Percentiles rank a stretch among this genome's conserved stretches.
These are phyloP conservation scores for Hippocampus barbouri DNA, from an alignment of 2,113 vertebrate genomes.

Conservation along the genomic window DNA sequence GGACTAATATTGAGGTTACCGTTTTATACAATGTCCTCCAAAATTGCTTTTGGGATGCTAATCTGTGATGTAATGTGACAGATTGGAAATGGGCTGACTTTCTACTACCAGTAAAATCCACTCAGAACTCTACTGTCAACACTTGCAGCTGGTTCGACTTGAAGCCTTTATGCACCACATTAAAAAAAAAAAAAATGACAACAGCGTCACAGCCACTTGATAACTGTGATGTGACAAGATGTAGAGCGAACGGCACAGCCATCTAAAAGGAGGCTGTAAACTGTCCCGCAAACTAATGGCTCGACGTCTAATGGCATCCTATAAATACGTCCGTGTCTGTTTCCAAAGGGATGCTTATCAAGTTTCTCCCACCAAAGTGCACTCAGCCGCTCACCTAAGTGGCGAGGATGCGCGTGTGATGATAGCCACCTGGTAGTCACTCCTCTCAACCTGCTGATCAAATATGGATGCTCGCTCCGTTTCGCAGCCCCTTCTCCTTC, in stretches of 20 bases:
- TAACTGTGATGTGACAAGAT: constrained; percentile 8
- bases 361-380: constrained; percentile 34
- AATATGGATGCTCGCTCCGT: constrained; percentile 51
- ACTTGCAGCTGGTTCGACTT: neutral
- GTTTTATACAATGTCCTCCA: neutral
- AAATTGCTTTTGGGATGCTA: neutral
- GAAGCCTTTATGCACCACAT: neutral
- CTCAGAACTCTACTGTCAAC: neutral
- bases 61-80: neutral
- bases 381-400: constrained; percentile 36
- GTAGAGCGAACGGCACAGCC: neutral
- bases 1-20: neutral
- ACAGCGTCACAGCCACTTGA: neutral
- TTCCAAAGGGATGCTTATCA: constrained; percentile 59
- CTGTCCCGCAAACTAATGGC: constrained; percentile 28
- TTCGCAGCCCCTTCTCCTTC: constrained; percentile 8
- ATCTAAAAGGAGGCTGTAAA: constrained; percentile 40
- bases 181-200: neutral
- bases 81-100: neutral
- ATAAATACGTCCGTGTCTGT: constrained; percentile 49
- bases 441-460: constrained; percentile 33
- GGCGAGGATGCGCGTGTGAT: constrained; percentile 47
- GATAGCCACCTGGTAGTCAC: constrained; percentile 51
- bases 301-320: constrained; percentile 39
- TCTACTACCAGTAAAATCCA: neutral